Base-by-base conservation (phyloP, 2,113 vertebrate genomes). In the Machaerirhynchus nigripectus region DNA sequence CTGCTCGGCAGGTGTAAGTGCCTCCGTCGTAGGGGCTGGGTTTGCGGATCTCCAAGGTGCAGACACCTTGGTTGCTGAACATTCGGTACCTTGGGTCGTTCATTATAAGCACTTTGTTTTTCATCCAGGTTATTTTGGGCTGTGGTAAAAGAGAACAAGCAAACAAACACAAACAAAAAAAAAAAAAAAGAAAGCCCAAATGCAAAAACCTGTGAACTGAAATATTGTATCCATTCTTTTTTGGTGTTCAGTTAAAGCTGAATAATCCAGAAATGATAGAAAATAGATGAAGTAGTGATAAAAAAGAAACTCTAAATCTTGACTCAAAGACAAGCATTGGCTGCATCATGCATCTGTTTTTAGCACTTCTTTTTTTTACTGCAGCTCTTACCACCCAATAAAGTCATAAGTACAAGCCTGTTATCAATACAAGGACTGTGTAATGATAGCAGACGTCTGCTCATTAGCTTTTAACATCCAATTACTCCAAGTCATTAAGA, bases 121-220 rank as follows among this genome's bases (percentile, higher is more conserved):
- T 99, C 99, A 99, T 98, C 99, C 99, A 99, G 89, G 98, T 98
- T 93, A 99, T 99, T 97, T 99, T 99, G 84, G 99, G 98, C 99
- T 99, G 96, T 60, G 83, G 80, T 93, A 30, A 79, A 82, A 93
- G 90, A 24, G 10, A n/a, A 37, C 10, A 26, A 31, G 28, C 21
- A 52, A 31, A 61, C 7, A 46, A 37, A 42, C 13, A 35, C n/a
- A n/a, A n/a, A n/a, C n/a, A n/a, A n/a, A 44, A 30, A 15, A 39
- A 80, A 52, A 52, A 52, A 28, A 15, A 47, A 59, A 90, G 21
- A 75, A 92, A 92, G 56, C 75, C 17, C 10, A 79, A 37, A 83
- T 60, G 40, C 26, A 42, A 33, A 94, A 42, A 76, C 2, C 60
- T 64, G 35, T 28, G 28, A 87, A 42, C 40, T 42, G n/a, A 67